Evolutionary conservation across 1,140 invertebrate species (phyloP).

Genomic region (Danaus melanippus): DNA sequence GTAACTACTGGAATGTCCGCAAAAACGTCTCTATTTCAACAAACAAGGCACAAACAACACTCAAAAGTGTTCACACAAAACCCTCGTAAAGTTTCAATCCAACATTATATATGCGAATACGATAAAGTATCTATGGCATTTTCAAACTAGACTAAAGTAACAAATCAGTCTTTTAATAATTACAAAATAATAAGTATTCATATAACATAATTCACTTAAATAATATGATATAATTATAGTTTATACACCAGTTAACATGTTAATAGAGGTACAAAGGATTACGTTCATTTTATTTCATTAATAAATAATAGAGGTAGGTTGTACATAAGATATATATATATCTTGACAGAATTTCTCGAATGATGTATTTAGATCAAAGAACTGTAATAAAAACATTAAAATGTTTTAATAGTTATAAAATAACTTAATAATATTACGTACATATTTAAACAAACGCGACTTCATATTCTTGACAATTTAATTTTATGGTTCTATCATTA

Average conservation of each 20-base stretch:
- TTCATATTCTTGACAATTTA: constrained; percentile 4
- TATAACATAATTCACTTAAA: constrained; percentile 47
- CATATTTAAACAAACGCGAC: constrained; percentile 19
- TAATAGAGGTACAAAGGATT: constrained; percentile 24
- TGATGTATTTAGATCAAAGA: not conserved
- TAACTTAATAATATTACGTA: constrained; percentile 24
- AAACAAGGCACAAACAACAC: constrained; percentile 66
- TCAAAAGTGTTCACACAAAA: constrained; percentile 50
- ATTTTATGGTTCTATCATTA: constrained; percentile 8
- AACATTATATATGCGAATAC: constrained; percentile 41
- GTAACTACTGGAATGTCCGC: constrained; percentile 67
- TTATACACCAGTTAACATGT: constrained; percentile 33
- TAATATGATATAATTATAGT: constrained; percentile 40
- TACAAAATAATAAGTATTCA: constrained; percentile 59
- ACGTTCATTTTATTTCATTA: too few species aligned
- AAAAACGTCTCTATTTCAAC: constrained; percentile 54
- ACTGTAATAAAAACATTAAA: constrained; percentile 2
- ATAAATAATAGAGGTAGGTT: too few species aligned
- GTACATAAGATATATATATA: too few species aligned
- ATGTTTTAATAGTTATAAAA: constrained; percentile 6
- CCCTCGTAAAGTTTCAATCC: constrained; percentile 44
- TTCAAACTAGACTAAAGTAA: constrained; percentile 71
- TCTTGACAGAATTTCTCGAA: too few species aligned
- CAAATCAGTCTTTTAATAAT: constrained; percentile 69
- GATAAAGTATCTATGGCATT: constrained; percentile 68